Evolutionary conservation across 64 coral and sea anemone genomes (phyloP).

Genomic region (Actinia tenebrosa): DNA sequence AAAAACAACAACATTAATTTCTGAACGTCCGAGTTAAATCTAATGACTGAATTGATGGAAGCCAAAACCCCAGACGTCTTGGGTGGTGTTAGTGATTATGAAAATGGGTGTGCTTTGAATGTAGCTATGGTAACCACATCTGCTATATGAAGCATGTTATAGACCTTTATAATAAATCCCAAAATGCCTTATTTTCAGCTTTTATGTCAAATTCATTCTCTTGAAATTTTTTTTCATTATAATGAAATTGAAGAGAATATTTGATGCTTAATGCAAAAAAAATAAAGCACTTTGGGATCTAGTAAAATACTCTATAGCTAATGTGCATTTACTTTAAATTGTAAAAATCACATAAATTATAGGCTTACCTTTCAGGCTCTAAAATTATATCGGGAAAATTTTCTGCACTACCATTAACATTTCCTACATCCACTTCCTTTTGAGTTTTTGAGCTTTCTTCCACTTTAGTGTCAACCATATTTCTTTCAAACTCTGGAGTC

Average conservation of each 20-base stretch:
- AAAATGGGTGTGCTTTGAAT: not conserved
- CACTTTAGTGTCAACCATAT: not conserved
- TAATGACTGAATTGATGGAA: not conserved
- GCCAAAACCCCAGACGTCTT: too few species aligned
- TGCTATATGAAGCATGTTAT: not conserved
- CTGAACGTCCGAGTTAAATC: not conserved
- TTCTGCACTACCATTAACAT: not conserved
- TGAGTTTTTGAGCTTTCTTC: not conserved
- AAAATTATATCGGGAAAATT: constrained; percentile 20
- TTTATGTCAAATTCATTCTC: too few species aligned
- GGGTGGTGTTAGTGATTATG: too few species aligned
- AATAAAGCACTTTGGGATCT: too few species aligned
- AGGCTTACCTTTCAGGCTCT: constrained; percentile 21
- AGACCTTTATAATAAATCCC: too few species aligned
- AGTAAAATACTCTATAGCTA: too few species aligned
- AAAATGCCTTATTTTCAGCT: too few species aligned
- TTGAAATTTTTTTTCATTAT: too few species aligned
- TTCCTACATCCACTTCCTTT: not conserved
- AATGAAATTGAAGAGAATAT: too few species aligned
- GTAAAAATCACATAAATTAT: not conserved
- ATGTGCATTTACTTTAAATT: not conserved
- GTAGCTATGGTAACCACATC: not conserved
- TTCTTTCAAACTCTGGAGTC: constrained; percentile 45
- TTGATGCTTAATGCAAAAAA: too few species aligned
- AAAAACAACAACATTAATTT: not conserved